Evolutionary conservation across 2,113 vertebrate species (phyloP).

Genomic region (Scomber colias): DNA sequence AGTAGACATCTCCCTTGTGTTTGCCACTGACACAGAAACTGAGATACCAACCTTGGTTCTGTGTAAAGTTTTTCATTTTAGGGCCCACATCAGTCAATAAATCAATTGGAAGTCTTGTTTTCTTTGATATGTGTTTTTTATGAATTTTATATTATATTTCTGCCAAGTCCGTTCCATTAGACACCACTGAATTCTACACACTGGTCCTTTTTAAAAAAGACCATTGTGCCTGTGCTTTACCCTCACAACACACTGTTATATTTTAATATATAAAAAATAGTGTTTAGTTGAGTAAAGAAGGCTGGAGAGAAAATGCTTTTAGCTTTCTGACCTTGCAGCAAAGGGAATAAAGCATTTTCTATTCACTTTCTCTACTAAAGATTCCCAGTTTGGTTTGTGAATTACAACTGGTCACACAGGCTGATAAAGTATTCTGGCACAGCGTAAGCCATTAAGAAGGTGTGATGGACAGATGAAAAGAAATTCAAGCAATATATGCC

Average conservation of each 20-base stretch:
- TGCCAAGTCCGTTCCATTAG: too few species aligned
- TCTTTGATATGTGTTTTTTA: background rate
- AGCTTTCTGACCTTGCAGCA: constrained; percentile 6
- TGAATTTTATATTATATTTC: too few species aligned
- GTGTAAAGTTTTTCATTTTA: background rate
- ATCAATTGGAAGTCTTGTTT: constrained; percentile 12
- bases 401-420: background rate
- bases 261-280: constrained; percentile 22
- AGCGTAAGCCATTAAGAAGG: background rate
- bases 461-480: background rate
- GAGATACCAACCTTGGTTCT: background rate
- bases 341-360: constrained; percentile 15
- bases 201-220: constrained; percentile 4
- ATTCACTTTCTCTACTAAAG: background rate
- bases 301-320: background rate
- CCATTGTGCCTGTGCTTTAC: constrained; percentile 5
- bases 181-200: too few species aligned
- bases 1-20: background rate
- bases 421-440: constrained; percentile 1
- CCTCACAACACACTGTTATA: background rate
- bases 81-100: background rate
- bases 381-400: background rate
- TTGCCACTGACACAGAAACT: background rate
- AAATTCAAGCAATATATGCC: background rate
- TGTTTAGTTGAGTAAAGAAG: background rate